phyloP scores from a whole-genome alignment of 2,888 invertebrate genomes.

The Iselma pallidipennis region DNA sequence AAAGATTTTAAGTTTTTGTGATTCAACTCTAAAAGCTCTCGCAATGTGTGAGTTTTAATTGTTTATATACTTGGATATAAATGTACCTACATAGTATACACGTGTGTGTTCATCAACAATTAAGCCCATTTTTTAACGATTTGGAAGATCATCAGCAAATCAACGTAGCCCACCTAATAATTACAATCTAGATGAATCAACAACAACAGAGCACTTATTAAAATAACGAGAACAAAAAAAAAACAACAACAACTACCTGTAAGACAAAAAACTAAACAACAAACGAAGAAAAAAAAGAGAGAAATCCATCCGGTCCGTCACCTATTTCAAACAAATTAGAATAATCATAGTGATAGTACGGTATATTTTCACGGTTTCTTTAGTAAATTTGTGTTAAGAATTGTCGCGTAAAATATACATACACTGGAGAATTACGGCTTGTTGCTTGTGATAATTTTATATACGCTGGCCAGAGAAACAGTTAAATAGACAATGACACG shows the following conservation, averaged over 20 bases:
- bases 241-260: neutral
- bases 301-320: neutral
- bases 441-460: neutral
- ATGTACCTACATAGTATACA: no score
- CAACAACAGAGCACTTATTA: neutral
- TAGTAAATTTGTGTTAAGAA: neutral
- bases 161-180: neutral
- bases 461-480: neutral
- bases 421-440: neutral
- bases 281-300: neutral
- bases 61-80: neutral
- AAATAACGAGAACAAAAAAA: neutral
- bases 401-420: neutral
- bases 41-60: neutral
- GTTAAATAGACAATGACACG: neutral
- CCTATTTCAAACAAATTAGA: constrained; percentile 6
- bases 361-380: constrained; percentile 8
- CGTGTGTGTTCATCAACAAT: no score
- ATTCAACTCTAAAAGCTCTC: neutral
- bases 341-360: constrained; percentile 3
- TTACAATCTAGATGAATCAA: neutral
- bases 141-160: neutral
- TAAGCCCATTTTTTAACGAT: neutral
- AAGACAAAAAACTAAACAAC: neutral
- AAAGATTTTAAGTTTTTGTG: neutral